Conservation (phyloP, 1,140 invertebrate species). For the Bombus difficillimus region DNA sequence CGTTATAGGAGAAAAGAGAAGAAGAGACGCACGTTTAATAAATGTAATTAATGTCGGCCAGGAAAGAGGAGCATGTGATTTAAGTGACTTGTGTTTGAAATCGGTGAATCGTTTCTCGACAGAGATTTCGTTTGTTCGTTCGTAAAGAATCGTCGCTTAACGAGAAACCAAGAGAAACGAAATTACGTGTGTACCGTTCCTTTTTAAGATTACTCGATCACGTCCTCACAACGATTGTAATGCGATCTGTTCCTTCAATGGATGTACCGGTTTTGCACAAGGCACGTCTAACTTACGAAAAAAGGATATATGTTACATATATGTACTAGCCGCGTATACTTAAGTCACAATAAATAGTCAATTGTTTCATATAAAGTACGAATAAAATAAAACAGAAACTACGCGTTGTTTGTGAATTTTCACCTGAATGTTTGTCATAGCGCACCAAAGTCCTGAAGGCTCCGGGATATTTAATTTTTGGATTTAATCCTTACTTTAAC, state of each 20-base stretch:
- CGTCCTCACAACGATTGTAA: conserved; percentile 36
- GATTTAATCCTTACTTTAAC: not conserved
- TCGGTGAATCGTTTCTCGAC: conserved; percentile 27
- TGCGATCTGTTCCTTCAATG: conserved; percentile 45
- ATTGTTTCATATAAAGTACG: conserved; percentile 79
- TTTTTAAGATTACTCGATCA: conserved; percentile 25
- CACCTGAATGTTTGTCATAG: not conserved
- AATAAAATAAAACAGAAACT: conserved; percentile 71
- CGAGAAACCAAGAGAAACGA: not conserved
- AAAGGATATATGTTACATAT: conserved; percentile 77
- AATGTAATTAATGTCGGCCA: conserved; percentile 48
- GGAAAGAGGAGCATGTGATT: conserved; percentile 22
- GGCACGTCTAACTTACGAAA: conserved; percentile 62
- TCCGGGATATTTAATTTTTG: too few relatives aligned
- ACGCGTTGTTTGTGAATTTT: conserved; percentile 2
- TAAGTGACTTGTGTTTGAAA: conserved; percentile 61
- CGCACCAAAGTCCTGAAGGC: not conserved
- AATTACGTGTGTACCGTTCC: conserved; percentile 1
- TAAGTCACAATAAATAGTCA: conserved; percentile 80
- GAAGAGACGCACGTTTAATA: conserved; percentile 35
- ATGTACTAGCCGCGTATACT: conserved; percentile 79
- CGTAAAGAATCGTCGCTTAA: not conserved
- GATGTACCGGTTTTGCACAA: conserved; percentile 66
- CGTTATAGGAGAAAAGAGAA: conserved; percentile 9
- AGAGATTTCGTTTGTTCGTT: conserved; percentile 5